Evolutionary conservation across 2,888 invertebrate species (phyloP).

Genomic region (Tenthredo scrophulariae): DNA sequence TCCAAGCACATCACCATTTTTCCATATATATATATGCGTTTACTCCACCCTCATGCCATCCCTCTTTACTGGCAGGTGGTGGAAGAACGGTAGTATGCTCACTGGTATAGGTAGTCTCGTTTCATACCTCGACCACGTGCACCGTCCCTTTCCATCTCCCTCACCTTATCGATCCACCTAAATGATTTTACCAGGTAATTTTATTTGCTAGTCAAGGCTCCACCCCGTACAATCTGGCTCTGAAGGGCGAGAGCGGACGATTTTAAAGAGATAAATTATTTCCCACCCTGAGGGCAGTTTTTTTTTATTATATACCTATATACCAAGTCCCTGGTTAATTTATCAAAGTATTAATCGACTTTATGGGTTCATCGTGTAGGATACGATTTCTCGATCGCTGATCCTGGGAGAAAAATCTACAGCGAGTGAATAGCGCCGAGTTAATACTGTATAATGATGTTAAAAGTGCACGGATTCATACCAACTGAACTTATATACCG

Average conservation of each 20-base stretch:
- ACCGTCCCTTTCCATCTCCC: neutral
- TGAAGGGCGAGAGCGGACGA: constrained; percentile 31
- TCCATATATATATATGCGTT: neutral
- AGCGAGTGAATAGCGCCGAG: neutral
- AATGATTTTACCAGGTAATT: constrained; percentile 51
- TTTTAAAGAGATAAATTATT: constrained; percentile 45
- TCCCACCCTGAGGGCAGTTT: neutral
- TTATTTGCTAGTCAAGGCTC: constrained; percentile 47
- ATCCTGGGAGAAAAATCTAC: neutral
- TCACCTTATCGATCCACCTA: constrained; percentile 38
- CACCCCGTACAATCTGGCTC: constrained; percentile 36
- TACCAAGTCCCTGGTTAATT: neutral
- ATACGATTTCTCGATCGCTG: neutral
- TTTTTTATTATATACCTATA: neutral
- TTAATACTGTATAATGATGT: neutral
- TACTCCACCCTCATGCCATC: neutral
- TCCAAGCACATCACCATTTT: neutral
- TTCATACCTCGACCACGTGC: constrained; percentile 46
- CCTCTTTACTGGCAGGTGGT: constrained; percentile 9
- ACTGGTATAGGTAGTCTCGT: neutral
- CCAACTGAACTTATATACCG: neutral
- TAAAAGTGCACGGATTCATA: neutral
- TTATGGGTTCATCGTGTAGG: neutral
- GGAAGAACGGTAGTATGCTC: neutral
- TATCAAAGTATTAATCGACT: neutral